Evolutionary conservation across 2,888 invertebrate species (phyloP).

Genomic region (Panorpa germanica): DNA sequence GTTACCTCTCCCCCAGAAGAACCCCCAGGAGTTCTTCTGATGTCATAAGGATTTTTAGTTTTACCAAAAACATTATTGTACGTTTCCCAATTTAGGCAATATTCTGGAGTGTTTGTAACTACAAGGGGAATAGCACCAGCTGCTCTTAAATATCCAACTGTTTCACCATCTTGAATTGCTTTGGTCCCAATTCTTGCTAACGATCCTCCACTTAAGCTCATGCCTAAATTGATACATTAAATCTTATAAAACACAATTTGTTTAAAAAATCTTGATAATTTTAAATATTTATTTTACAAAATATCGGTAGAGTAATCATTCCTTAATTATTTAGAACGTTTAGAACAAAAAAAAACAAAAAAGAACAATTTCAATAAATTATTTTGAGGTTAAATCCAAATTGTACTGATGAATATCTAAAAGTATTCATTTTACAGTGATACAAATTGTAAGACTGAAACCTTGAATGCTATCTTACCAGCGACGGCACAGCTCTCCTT

Average conservation of each 20-base stretch:
- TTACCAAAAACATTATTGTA: conserved; percentile 58
- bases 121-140: conserved; percentile 70
- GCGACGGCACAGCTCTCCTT: conserved; percentile 61
- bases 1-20: conserved; percentile 76
- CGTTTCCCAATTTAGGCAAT: conserved; percentile 78
- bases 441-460: conserved; percentile 1
- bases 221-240: conserved; percentile 24
- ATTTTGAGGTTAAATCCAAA: no score
- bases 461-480: conserved; percentile 30
- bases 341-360: no score
- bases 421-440: background rate
- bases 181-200: conserved; percentile 25
- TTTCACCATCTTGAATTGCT: conserved; percentile 47
- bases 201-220: conserved; percentile 51
- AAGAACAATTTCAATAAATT: no score
- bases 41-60: conserved; percentile 69
- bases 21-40: conserved; percentile 56
- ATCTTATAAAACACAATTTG: conserved; percentile 9
- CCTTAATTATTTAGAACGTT: no score
- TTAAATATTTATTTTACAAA: background rate
- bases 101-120: conserved; percentile 73
- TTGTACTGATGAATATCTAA: no score
- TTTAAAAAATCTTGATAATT: no score
- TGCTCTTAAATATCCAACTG: conserved; percentile 35
- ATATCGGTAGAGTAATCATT: background rate